Evolutionary conservation across 2,888 invertebrate species (phyloP).

Genomic region (Macrophya annulata): DNA sequence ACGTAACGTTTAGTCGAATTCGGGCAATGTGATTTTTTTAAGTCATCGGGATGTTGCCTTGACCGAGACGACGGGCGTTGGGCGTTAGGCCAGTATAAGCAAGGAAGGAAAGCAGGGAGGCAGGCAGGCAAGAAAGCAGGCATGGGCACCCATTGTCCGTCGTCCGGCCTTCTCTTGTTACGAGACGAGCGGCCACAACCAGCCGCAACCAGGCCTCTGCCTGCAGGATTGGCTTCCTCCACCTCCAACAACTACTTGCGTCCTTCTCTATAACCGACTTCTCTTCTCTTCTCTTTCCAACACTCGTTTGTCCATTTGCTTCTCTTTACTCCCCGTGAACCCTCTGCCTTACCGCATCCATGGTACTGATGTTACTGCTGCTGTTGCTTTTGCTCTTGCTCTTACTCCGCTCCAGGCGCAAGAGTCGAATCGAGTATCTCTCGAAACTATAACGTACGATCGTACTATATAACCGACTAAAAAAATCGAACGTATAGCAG

Average conservation of each 20-base stretch:
- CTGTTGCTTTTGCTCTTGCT: not conserved
- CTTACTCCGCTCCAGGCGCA: not conserved
- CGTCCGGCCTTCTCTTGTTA: slow-evolving; percentile 61
- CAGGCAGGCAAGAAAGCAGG: slow-evolving; percentile 65
- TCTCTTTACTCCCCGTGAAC: slow-evolving; percentile 11
- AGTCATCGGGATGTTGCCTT: not conserved
- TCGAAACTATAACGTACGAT: not conserved
- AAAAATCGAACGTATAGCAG: not conserved
- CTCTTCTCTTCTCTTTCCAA: slow-evolving; percentile 25
- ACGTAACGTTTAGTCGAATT: too few species aligned
- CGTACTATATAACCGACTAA: not conserved
- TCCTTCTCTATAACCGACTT: slow-evolving; percentile 1
- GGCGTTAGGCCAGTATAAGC: slow-evolving; percentile 11
- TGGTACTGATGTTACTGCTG: not conserved
- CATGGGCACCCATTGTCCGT: slow-evolving; percentile 77
- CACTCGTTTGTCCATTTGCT: slow-evolving; percentile 48
- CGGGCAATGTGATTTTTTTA: not conserved
- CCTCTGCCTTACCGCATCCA: slow-evolving; percentile 3
- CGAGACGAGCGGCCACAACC: slow-evolving; percentile 49
- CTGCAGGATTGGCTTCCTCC: slow-evolving; percentile 49
- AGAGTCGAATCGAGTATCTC: not conserved
- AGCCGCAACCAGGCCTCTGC: slow-evolving; percentile 44
- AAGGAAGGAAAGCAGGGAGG: not conserved
- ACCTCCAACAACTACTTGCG: not conserved
- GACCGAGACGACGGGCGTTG: slow-evolving; percentile 1